A percentile compares a stretch with the other conserved stretches of the same genome.
These are phyloP conservation scores for Centrocercus urophasianus DNA, from an alignment of 2,113 vertebrate species.

Conservation along the genomic window DNA sequence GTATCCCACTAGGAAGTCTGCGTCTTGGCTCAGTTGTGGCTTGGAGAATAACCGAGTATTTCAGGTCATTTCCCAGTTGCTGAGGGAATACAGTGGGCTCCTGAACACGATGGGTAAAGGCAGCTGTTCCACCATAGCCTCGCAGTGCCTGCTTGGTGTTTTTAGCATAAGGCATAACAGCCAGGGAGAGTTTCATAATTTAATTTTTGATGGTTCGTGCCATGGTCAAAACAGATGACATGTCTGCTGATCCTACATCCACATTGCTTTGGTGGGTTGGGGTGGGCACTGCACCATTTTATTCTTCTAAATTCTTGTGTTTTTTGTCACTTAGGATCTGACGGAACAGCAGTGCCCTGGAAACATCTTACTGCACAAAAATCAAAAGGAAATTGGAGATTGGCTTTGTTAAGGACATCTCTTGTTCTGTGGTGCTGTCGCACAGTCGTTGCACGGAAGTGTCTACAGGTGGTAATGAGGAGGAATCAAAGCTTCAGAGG, in stretches of 20 bases:
- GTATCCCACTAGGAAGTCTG: not conserved
- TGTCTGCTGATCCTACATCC: not conserved
- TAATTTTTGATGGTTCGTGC: not conserved
- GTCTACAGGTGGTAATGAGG: not conserved
- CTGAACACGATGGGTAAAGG: not conserved
- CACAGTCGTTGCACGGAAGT: accelerated
- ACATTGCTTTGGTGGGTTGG: not conserved
- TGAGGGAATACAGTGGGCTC: not conserved
- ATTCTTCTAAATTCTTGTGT: not conserved
- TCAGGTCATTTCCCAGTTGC: not conserved
- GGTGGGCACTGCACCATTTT: not conserved
- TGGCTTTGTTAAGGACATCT: not conserved
- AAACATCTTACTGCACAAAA: not conserved
- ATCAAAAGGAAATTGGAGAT: not conserved
- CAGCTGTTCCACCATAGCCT: not conserved
- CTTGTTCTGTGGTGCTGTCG: accelerated
- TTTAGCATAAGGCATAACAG: too few species aligned
- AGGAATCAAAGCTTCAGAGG: not conserved
- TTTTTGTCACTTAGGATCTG: not conserved
- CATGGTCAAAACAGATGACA: not conserved
- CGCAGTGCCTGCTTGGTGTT: not conserved
- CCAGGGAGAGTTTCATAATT: not conserved
- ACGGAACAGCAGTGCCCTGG: not conserved
- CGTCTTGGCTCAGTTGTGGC: not conserved
- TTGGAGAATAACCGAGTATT: not conserved